phyloP scores from a whole-genome alignment of 2,797 vertebrate genomes.

The Muscicapa comitata region DNA sequence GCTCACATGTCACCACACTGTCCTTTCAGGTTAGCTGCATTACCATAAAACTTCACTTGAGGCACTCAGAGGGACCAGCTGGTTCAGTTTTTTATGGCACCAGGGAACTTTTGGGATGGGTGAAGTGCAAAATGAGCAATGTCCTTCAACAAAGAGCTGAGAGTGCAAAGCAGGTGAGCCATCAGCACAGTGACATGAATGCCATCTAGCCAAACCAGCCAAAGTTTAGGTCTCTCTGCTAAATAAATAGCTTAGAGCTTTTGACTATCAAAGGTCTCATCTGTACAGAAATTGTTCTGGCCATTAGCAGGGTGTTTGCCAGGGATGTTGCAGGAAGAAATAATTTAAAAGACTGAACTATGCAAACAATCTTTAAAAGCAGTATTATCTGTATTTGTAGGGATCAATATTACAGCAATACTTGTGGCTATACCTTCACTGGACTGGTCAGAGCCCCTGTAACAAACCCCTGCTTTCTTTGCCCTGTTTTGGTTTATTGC shows the following conservation, averaged over 20 bases:
- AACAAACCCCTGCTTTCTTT: not conserved
- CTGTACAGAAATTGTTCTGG: not conserved
- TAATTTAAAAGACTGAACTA: not conserved
- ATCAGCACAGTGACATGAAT: not conserved
- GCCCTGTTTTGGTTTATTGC: not conserved
- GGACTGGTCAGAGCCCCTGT: not conserved
- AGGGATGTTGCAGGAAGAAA: not conserved
- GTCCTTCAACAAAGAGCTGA: not conserved
- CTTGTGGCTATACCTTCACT: rapidly evolving
- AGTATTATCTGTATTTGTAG: not conserved
- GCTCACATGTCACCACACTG: not conserved
- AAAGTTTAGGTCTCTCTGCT: not conserved
- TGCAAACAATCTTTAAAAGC: not conserved
- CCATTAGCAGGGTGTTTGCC: not conserved
- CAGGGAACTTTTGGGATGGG: not conserved
- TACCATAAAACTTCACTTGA: not conserved
- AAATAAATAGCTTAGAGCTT: not conserved
- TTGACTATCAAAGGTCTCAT: not conserved
- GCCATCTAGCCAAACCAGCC: not conserved
- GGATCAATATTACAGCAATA: not conserved
- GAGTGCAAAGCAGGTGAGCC: not conserved
- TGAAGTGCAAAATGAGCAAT: not conserved
- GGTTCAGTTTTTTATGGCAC: not conserved
- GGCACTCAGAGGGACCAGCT: not conserved
- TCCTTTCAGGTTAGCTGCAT: not conserved